Base-by-base conservation (phyloP, 1,140 invertebrate species). In the Bilobella aurantiaca region DNA sequence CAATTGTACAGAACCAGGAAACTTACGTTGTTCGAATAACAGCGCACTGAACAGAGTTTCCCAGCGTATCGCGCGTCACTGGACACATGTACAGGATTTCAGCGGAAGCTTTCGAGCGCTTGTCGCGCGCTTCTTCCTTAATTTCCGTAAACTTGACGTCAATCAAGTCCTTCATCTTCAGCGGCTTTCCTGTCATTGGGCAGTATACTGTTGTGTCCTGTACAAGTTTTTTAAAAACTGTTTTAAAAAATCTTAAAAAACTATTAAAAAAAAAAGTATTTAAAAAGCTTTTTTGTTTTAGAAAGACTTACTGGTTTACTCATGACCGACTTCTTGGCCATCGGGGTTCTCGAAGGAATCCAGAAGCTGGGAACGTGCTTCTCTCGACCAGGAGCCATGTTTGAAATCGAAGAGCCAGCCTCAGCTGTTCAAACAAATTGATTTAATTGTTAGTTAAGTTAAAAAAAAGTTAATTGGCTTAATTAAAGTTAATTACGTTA, bases 21-120 rank as follows among this genome's bases (percentile, higher is more conserved):
- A 81, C 84, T 86, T 83, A 93, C 89, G 90, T 93, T 65, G 91
- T 86, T 79, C 82, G 87, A 27, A 99, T 83, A 57, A 98, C 88
- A 65, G 90, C 94, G 79, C 89, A 94, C 5, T 93, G 92, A 2
- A 94, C 86, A 23, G 92, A 91, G 81, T 99, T 98, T 67, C 90
- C 88, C 14, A 99, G 78, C 60, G 96, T 85, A 80, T 99, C 97
- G 78, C 94, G 89, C 29, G 95, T 98, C 0, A 99, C 88, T 3
- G 96, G 89, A 79, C 97, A 99, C 84, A 96, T 96, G 76, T 96
- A 99, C 75, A 94, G 82, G 58, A 91, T 90, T 76, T 93, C 83
- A 76, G 88, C 90, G 29, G 86, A 82, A 70, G 91, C 89, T 1
- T 91, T 76, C 1, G 89, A 86, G 68, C 87, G 86, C 67, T 87